Percentiles rank a stretch among this genome's conserved stretches.
Evolutionary conservation across 2,113 vertebrate genomes (phyloP).

Genomic region (Planiliza haematocheilus): DNA sequence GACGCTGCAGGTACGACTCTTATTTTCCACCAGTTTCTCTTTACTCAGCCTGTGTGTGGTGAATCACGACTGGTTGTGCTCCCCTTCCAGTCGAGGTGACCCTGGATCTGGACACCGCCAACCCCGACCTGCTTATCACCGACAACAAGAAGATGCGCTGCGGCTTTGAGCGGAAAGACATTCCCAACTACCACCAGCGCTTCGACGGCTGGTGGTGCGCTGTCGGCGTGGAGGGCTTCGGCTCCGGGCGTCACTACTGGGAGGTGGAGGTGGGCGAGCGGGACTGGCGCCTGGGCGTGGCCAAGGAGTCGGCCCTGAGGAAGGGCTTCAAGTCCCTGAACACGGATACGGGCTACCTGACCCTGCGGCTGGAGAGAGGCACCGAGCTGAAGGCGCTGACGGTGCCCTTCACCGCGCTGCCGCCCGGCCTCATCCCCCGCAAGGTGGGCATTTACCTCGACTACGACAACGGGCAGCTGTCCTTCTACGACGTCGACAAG

Average conservation of each 20-base stretch:
- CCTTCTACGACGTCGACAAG: conserved; percentile 83
- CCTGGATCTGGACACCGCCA: conserved; percentile 83
- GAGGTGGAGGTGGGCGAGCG: conserved; percentile 88
- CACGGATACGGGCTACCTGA: conserved; percentile 83
- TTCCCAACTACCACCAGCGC: conserved; percentile 83
- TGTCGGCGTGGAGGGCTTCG: conserved; percentile 79
- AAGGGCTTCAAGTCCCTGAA: conserved; percentile 88
- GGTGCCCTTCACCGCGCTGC: conserved; percentile 82
- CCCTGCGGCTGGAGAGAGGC: conserved; percentile 84
- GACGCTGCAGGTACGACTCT: conserved; percentile 78
- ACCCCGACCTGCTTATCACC: conserved; percentile 85
- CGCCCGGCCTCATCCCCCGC: conserved; percentile 76
- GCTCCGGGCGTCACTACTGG: conserved; percentile 85
- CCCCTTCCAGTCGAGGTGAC: conserved; percentile 86
- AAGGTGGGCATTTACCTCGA: conserved; percentile 84
- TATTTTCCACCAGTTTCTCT: background rate
- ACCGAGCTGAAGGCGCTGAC: conserved; percentile 85
- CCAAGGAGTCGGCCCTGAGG: conserved; percentile 87
- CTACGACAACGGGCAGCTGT: conserved; percentile 81
- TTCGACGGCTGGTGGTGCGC: conserved; percentile 86
- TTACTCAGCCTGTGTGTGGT: background rate
- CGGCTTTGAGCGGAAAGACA: conserved; percentile 86
- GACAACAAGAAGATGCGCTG: conserved; percentile 91
- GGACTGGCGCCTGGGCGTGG: conserved; percentile 94
- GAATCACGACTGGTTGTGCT: background rate